Conservation (phyloP, 2,888 invertebrate species). For the Hetaerina titia region DNA sequence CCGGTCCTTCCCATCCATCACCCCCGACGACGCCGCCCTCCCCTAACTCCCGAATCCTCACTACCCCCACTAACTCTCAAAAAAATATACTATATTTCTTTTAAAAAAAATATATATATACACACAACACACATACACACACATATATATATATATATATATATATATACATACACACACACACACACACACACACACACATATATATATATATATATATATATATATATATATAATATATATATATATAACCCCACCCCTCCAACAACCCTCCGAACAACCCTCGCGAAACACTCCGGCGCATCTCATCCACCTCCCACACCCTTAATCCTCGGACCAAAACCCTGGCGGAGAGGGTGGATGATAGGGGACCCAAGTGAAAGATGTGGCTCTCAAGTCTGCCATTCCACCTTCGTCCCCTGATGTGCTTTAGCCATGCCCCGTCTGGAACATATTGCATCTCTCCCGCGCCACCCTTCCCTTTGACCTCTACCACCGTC, state of each 20-base stretch:
- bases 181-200: too few species aligned
- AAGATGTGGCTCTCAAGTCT: background rate
- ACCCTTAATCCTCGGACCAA: background rate
- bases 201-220: too few species aligned
- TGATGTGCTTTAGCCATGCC: background rate
- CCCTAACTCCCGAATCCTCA: background rate
- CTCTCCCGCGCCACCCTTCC: background rate
- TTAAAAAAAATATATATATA: too few species aligned
- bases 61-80: too few species aligned
- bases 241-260: background rate
- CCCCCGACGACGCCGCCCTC: background rate
- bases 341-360: background rate
- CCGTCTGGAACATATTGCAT: conserved; percentile 28
- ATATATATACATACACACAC: too few species aligned
- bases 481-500: background rate
- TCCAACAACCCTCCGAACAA: background rate
- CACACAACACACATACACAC: too few species aligned
- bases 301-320: background rate
- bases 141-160: too few species aligned
- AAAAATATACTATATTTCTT: too few species aligned
- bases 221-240: too few species aligned
- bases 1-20: conserved; percentile 53
- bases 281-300: conserved; percentile 7
- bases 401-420: background rate
- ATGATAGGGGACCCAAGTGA: background rate